Conservation (phyloP, 2,888 invertebrate genomes). For the Oeneis ivallda region DNA sequence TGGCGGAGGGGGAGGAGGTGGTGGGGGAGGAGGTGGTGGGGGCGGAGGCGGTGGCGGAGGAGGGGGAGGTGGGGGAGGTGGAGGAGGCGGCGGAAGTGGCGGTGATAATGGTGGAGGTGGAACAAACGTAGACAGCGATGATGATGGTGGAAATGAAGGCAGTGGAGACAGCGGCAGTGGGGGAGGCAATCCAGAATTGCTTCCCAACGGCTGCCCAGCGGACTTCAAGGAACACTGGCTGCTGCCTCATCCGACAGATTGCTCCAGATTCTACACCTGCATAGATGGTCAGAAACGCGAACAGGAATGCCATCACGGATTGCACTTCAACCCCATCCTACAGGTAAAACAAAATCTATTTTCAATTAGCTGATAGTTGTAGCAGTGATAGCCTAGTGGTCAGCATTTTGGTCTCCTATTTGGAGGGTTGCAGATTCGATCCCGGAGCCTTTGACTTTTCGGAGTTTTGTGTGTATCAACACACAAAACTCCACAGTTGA, state of each 20-base stretch:
- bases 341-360: conserved; percentile 46
- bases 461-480: too few relatives aligned
- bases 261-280: conserved; percentile 57
- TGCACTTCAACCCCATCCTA: conserved; percentile 51
- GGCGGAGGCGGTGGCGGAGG: background rate
- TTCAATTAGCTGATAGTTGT: too few relatives aligned
- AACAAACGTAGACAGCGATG: background rate
- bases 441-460: too few relatives aligned
- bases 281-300: conserved; percentile 48
- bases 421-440: too few relatives aligned
- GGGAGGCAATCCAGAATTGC: background rate
- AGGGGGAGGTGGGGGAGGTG: conserved; percentile 1
- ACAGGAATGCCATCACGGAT: conserved; percentile 46
- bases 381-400: too few relatives aligned
- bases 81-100: background rate
- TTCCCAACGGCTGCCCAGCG: conserved; percentile 45
- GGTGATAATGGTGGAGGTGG: background rate
- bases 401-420: too few relatives aligned
- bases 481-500: too few relatives aligned
- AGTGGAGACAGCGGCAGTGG: background rate
- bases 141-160: background rate
- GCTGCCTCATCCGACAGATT: conserved; percentile 53
- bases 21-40: background rate
- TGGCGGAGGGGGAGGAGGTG: background rate
- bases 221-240: conserved; percentile 47